These are phyloP conservation scores for Petrocephalus sullivani DNA, from an alignment of 2,797 vertebrate species.

Conservation along the genomic window DNA sequence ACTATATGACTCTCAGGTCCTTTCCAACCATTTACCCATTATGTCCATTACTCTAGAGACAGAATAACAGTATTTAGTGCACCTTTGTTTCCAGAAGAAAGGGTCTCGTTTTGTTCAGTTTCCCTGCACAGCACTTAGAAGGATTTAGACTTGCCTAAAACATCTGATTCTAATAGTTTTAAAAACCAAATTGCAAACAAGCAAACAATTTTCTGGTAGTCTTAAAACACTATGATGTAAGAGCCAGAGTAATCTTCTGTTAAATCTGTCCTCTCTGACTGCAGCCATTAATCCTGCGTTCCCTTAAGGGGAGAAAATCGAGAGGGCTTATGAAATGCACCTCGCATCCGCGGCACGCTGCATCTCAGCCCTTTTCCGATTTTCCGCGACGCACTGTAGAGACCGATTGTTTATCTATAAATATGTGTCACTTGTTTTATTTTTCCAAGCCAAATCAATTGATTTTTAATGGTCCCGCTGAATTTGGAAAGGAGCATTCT, in stretches of 20 bases:
- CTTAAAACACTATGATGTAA: constrained; percentile 43
- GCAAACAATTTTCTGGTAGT: constrained; percentile 38
- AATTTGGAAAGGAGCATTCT: constrained; percentile 25
- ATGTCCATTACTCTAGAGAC: neutral
- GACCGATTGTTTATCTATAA: constrained; percentile 37
- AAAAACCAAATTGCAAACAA: constrained; percentile 40
- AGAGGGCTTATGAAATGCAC: constrained; percentile 35
- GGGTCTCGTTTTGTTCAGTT: constrained; percentile 19
- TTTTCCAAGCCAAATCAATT: constrained; percentile 7
- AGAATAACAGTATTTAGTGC: neutral
- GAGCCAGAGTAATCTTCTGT: constrained; percentile 49
- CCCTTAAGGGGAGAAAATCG: constrained; percentile 29
- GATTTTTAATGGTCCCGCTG: constrained; percentile 26
- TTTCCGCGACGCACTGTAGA: constrained; percentile 33
- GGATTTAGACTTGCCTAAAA: constrained; percentile 27
- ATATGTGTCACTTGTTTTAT: constrained; percentile 20
- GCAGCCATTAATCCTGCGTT: constrained; percentile 47
- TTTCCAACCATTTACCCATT: neutral
- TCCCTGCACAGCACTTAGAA: constrained; percentile 26
- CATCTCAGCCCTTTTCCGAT: constrained; percentile 24
- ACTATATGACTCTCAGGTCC: neutral
- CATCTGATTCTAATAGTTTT: constrained; percentile 25
- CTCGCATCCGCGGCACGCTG: constrained; percentile 30
- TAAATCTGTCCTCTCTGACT: constrained; percentile 49
- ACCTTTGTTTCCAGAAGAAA: constrained; percentile 9